Evolutionary conservation across 2,888 invertebrate genomes (phyloP).

Genomic region (Tipula confusa): DNA sequence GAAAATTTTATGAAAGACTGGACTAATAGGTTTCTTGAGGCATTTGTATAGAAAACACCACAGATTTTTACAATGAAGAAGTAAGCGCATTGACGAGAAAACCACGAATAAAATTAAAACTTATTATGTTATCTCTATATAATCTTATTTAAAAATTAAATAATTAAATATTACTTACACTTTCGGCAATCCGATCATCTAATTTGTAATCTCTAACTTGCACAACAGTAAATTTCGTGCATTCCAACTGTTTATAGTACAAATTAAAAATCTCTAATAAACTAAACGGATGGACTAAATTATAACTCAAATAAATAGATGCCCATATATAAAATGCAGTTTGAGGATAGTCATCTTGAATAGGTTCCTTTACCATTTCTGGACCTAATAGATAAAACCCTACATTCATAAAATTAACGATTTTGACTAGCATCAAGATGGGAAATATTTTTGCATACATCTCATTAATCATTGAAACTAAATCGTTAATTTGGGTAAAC

Average conservation of each 20-base stretch:
- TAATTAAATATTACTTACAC: too few species aligned
- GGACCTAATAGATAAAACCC: not conserved
- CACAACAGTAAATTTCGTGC: not conserved
- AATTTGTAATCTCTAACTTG: not conserved
- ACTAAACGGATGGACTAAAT: not conserved
- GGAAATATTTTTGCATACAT: not conserved
- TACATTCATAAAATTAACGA: not conserved
- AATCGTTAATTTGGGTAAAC: not conserved
- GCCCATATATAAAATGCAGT: not conserved
- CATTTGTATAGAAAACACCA: too few species aligned
- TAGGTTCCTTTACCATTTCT: too few species aligned
- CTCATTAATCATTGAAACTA: not conserved
- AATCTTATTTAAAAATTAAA: too few species aligned
- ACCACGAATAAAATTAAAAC: too few species aligned
- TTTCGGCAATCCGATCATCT: too few species aligned
- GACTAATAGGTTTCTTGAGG: too few species aligned
- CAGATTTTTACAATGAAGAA: too few species aligned
- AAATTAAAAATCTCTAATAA: not conserved
- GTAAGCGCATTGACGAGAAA: too few species aligned
- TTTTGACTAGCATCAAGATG: not conserved
- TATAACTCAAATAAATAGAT: not conserved
- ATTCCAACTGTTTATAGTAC: not conserved
- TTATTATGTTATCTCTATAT: too few species aligned
- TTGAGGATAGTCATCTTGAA: not conserved
- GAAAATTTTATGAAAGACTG: too few species aligned